phyloP scores from a whole-genome alignment of 2,888 invertebrate species.

The Tetheella fluctuosa region DNA sequence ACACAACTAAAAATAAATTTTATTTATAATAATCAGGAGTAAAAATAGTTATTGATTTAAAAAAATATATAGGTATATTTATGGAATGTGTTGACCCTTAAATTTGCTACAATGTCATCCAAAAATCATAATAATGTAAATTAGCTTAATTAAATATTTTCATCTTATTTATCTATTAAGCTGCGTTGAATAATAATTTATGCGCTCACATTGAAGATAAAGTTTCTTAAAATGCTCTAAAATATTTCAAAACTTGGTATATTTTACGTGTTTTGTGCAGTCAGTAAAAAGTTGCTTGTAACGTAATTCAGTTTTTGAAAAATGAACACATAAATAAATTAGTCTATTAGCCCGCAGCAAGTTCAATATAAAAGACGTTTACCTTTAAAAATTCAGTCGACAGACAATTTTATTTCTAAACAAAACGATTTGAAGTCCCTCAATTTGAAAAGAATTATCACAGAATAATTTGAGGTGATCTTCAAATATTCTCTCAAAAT shows the following conservation, averaged over 20 bases:
- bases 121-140: conserved; percentile 28
- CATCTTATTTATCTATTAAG: neutral
- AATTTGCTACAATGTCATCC: conserved; percentile 72
- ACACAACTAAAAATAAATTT: conserved; percentile 57
- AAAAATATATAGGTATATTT: conserved; percentile 43
- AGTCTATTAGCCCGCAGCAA: neutral
- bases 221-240: conserved; percentile 4
- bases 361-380: neutral
- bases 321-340: conserved; percentile 8
- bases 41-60: conserved; percentile 60
- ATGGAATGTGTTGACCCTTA: conserved; percentile 71
- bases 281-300: neutral
- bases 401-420: conserved; percentile 39
- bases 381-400: conserved; percentile 18
- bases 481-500: conserved; percentile 59
- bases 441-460: conserved; percentile 82
- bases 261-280: conserved; percentile 1
- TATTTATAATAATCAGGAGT: conserved; percentile 48
- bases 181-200: conserved; percentile 1
- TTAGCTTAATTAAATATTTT: neutral
- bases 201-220: conserved; percentile 18
- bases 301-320: neutral
- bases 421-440: conserved; percentile 75
- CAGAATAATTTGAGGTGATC: conserved; percentile 79
- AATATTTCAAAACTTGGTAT: conserved; percentile 2